Conservation (phyloP, 2,888 invertebrate species). For the Drosophila niveifrons region DNA sequence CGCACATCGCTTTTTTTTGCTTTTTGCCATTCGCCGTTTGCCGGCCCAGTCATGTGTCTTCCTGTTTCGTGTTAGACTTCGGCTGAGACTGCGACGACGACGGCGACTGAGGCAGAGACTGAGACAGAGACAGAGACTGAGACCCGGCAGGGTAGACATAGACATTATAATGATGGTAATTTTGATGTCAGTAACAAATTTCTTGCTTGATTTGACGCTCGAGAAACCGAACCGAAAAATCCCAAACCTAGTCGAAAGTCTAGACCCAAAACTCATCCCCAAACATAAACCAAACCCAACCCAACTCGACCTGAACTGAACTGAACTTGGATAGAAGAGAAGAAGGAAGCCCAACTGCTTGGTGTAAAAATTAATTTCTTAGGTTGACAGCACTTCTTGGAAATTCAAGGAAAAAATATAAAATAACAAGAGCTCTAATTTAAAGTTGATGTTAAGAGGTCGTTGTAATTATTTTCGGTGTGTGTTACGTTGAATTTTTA, state of each 20-base stretch:
- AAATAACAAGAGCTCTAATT: conserved; percentile 57
- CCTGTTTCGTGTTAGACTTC: conserved; percentile 65
- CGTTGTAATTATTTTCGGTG: conserved; percentile 31
- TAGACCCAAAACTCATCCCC: conserved; percentile 12
- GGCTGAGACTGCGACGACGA: conserved; percentile 12
- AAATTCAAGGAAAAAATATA: conserved; percentile 38
- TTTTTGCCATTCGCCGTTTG: conserved; percentile 32
- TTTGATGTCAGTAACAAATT: conserved; percentile 81
- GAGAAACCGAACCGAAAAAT: conserved; percentile 9
- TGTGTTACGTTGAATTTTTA: conserved; percentile 18
- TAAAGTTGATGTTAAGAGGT: conserved; percentile 46
- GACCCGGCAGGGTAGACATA: conserved; percentile 16
- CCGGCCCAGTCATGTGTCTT: conserved; percentile 58
- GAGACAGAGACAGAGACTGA: conserved; percentile 10
- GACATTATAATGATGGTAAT: conserved; percentile 81
- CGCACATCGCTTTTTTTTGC: conserved; percentile 66
- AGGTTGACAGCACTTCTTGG: conserved; percentile 72
- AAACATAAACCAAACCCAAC: conserved; percentile 18
- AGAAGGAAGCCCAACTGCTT: conserved; percentile 17
- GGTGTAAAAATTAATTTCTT: conserved; percentile 68
- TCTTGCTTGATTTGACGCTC: conserved; percentile 77
- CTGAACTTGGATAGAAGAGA: neutral
- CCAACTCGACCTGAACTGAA: conserved; percentile 6
- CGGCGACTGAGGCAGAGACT: neutral
- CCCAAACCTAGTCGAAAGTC: conserved; percentile 20